Percentiles rank a stretch among this genome's conserved stretches.
Conservation (phyloP, 2,797 vertebrate species). For the Coendou prehensilis region DNA sequence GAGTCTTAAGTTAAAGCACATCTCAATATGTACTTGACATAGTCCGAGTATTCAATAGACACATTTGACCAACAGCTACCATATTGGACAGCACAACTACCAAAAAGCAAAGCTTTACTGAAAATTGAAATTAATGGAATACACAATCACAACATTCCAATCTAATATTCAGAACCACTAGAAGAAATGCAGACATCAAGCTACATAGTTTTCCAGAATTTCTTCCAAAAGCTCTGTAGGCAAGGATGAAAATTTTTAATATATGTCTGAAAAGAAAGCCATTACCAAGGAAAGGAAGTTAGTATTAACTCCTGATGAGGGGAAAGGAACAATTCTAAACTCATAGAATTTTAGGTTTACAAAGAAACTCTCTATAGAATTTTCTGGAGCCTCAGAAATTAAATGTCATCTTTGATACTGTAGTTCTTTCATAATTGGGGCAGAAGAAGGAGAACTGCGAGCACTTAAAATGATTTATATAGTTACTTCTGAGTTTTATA, state of each 20-base stretch:
- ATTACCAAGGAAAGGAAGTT: slow-evolving; percentile 11
- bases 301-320: slow-evolving; percentile 12
- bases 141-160: neutral
- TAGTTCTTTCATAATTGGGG: slow-evolving; percentile 39
- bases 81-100: neutral
- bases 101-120: neutral
- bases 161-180: neutral
- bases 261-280: slow-evolving; percentile 5
- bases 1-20: neutral
- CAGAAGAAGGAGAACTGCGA: neutral
- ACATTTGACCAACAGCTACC: neutral
- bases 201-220: neutral
- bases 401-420: slow-evolving; percentile 20
- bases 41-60: neutral
- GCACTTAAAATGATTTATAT: neutral
- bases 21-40: neutral
- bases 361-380: slow-evolving; percentile 52
- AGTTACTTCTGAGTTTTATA: slow-evolving; percentile 16
- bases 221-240: neutral
- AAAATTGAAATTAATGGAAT: slow-evolving; percentile 42
- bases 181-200: slow-evolving; percentile 31
- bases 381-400: slow-evolving; percentile 39
- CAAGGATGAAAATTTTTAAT: slow-evolving; percentile 7
- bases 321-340: neutral
- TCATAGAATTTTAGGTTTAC: slow-evolving; percentile 46